Conservation (phyloP, 2,888 invertebrate genomes). For the Sinotaia quadrata region DNA sequence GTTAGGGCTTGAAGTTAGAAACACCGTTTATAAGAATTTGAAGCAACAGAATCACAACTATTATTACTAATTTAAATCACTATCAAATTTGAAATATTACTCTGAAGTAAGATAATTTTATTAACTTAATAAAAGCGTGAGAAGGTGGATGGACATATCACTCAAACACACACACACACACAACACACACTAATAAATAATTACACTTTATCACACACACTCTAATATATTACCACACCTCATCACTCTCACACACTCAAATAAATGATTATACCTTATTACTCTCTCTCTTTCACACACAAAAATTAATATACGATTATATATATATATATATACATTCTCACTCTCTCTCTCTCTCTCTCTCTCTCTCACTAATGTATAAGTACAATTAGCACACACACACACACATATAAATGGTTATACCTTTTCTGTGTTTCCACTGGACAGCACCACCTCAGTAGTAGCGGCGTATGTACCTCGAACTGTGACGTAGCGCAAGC, state of each 20-base stretch:
- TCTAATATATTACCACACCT: not conserved
- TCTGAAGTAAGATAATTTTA: too few species aligned
- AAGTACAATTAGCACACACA: too few species aligned
- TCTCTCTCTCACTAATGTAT: not conserved
- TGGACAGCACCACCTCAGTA: conserved; percentile 1
- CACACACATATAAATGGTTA: too few species aligned
- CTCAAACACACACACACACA: not conserved
- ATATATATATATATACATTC: too few species aligned
- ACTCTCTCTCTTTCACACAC: not conserved
- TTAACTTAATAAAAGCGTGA: too few species aligned
- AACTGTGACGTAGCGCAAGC: conserved; percentile 15
- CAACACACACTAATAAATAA: not conserved
- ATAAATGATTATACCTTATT: not conserved
- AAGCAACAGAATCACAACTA: too few species aligned
- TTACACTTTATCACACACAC: not conserved
- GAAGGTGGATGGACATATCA: too few species aligned
- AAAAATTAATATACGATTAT: not conserved
- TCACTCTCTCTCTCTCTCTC: too few species aligned
- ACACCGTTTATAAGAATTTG: too few species aligned
- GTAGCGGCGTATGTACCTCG: not conserved
- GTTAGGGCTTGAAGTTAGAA: too few species aligned
- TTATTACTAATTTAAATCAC: too few species aligned
- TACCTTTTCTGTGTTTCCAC: conserved; percentile 8
- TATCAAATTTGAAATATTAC: too few species aligned
- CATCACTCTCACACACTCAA: not conserved